Evolutionary conservation across 2,888 invertebrate genomes (phyloP), one percentile per base, ranked within the genome.

Genomic region (Crossocerus cetratus): DNA sequence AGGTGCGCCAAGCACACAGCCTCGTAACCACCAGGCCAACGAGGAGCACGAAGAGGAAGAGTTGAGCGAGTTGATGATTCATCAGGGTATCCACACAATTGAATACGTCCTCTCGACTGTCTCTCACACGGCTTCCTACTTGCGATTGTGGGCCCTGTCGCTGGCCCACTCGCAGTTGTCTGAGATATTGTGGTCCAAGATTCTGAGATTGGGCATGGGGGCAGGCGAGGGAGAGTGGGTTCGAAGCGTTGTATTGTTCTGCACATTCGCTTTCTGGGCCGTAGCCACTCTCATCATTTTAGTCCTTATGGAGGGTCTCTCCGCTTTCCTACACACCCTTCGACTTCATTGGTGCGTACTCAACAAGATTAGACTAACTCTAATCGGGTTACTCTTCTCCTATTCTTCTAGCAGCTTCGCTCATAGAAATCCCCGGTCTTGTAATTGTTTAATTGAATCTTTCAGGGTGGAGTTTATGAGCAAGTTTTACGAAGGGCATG

Each of bases 61-160:
- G 1, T 94, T 97, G 91, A 93, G 95, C 78, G 98, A 98, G 88
- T 91, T 98, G 82, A 95, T 97, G 92, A 98, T 99, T 85, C 95
- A 98, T 90, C 98, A 98, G 88, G 95, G 94, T 18, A 99, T 99
- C 84, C 98, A 99, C 91, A 99, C 99, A 1, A 98, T 99, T 74
- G 99, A 99, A 91, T 99, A 97, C 87, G 97, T 98, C 77, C 93
- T 99, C 76, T 98, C 98, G 85, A 98, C 98, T 71, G 95, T 99
- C 80, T 98, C 98, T 0, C 98, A 99, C 89, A 99, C 99, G 0
- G 99, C 99, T 0, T 98, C 98, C 0, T 99, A 99, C 90, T 93
- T 99, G 54, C 96, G 99, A 85, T 92, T 99, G 77, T 99, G 99
- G 99, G 99, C 99, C 11, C 91, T 99, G 83, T 98, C 98, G 58